A percentile compares a stretch with the other conserved stretches of the same genome.
phyloP scores from a whole-genome alignment of 2,888 invertebrate genomes.

The Crematogaster levior region DNA sequence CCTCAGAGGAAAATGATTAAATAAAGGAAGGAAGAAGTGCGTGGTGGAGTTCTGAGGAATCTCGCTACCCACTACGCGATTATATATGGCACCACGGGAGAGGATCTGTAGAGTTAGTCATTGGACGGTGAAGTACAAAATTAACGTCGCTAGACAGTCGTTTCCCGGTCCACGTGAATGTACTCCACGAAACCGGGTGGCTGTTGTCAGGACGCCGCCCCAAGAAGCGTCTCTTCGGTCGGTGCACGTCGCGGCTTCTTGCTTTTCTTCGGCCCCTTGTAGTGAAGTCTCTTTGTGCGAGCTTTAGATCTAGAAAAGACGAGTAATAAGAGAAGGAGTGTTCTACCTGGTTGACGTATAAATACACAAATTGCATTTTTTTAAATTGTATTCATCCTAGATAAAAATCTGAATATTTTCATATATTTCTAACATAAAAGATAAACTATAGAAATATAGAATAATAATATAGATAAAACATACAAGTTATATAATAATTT shows the following conservation, averaged over 20 bases:
- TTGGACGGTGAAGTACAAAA: slow-evolving; percentile 82
- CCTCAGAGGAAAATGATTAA: neutral
- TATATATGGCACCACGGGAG: slow-evolving; percentile 35
- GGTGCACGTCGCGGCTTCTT: slow-evolving; percentile 87
- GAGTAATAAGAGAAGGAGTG: neutral
- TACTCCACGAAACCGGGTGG: slow-evolving; percentile 94
- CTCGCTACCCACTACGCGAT: neutral
- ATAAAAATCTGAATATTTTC: neutral
- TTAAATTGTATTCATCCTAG: neutral
- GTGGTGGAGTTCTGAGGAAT: neutral
- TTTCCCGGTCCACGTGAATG: slow-evolving; percentile 97
- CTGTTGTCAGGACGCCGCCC: slow-evolving; percentile 94
- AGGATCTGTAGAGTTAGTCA: slow-evolving; percentile 65
- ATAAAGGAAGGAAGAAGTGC: neutral
- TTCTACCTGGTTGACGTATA: neutral
- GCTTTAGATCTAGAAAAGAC: slow-evolving; percentile 86
- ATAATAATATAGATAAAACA: no score
- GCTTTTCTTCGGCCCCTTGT: slow-evolving; percentile 83
- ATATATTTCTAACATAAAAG: neutral
- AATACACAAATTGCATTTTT: neutral
- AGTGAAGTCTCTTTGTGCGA: slow-evolving; percentile 87
- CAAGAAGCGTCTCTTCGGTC: slow-evolving; percentile 90
- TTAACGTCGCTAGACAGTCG: slow-evolving; percentile 89
- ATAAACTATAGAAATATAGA: neutral
- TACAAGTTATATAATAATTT: neutral